Conservation (phyloP, 2,113 vertebrate species). For the Cebidichthys violaceus region DNA sequence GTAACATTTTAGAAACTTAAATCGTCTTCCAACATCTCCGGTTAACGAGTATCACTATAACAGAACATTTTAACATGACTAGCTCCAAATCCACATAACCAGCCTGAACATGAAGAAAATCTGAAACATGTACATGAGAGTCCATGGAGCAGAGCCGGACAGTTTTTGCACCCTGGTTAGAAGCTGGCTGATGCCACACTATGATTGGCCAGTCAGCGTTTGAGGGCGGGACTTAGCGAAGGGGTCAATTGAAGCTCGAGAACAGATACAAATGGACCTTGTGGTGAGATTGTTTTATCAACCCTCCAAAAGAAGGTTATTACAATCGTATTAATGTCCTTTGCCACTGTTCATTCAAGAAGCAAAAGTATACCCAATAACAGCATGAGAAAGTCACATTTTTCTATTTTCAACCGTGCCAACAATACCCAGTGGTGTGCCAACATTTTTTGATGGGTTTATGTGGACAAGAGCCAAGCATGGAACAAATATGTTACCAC, state of each 20-base stretch:
- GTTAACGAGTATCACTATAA: too few relatives aligned
- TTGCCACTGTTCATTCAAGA: neutral
- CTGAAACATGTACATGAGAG: too few relatives aligned
- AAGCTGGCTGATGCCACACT: neutral
- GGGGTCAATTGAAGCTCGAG: neutral
- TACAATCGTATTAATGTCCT: neutral
- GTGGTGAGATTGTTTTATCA: neutral
- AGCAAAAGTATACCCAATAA: neutral
- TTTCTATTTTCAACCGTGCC: neutral
- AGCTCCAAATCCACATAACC: too few relatives aligned
- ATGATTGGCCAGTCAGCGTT: neutral
- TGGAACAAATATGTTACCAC: neutral
- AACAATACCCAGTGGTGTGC: neutral
- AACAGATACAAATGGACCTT: neutral
- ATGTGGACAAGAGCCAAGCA: neutral
- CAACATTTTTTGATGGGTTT: neutral
- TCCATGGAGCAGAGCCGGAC: too few relatives aligned
- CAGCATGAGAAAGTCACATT: neutral
- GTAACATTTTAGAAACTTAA: too few relatives aligned
- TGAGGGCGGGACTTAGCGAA: neutral
- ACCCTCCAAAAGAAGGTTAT: neutral
- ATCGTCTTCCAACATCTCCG: too few relatives aligned
- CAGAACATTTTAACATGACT: too few relatives aligned
- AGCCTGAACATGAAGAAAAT: too few relatives aligned
- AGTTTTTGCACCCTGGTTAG: neutral